Evolutionary conservation across 2,113 vertebrate species (phyloP), one percentile per base, ranked within the genome.

Genomic region (Triplophysa siluroides): DNA sequence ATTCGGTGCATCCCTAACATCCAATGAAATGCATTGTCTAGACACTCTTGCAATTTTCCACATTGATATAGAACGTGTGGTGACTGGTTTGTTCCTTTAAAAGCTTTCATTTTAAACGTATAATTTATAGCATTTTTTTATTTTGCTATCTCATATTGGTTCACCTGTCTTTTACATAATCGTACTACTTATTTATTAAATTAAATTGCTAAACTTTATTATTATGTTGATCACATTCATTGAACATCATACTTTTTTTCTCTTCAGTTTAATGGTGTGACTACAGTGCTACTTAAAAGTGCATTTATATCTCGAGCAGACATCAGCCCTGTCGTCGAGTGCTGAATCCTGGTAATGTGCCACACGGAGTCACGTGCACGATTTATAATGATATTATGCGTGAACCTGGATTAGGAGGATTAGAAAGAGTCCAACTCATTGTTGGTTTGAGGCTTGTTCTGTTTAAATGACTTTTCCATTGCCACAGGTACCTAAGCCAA

Each of bases 401-500:
- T 23, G 78, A 47, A 67, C 64, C 79, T 64, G 77, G 78, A 80
- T 69, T 83, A 78, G 63, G 24, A 56, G 72, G 73, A 78, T 79
- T 85, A 74, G 38, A 41, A 56, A 50, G 16, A 75, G 23, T 18
- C 75, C 82, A 76, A 50, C 74, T 54, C 78, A 73, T 64, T 82
- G 83, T 81, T 82, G 85, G 81, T 82, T 79, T 69, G 54, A 3
- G 23, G 79, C 85, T 88, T 84, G 78, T 79, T 76, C 87, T 82
- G 80, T 87, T 83, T 74, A 86, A 92, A 91, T 90, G 83, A 91
- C 89, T 91, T 90, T 90, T 89, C 88, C 90, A 84, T 89, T 84
- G 87, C 87, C 86, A 85, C 82, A 87, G 87, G 87, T 88, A 87
- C 87, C 86, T 91, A 90, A 91, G 90, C 86, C 68, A 29, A 81